Evolutionary conservation across 2,797 vertebrate species (phyloP).

Genomic region (Lepus oiostolus): DNA sequence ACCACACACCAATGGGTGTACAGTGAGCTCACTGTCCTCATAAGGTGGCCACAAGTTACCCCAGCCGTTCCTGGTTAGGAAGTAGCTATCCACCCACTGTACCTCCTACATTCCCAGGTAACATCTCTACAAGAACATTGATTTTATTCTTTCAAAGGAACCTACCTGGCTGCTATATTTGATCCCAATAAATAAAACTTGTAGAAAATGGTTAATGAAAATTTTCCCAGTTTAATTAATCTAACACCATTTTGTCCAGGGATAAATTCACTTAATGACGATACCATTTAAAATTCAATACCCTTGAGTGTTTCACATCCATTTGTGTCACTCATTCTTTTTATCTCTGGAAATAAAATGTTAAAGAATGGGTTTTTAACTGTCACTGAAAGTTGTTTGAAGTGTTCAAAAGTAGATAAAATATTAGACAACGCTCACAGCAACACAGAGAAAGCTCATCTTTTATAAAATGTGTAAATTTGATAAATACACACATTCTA

Average conservation of each 20-base stretch:
- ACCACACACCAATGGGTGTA: not conserved
- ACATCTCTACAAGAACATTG: not conserved
- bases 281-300: constrained; percentile 7
- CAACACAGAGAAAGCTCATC: not conserved
- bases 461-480: constrained; percentile 52
- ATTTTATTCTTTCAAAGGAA: not conserved
- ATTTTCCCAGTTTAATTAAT: constrained; percentile 39
- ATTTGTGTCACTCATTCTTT: not conserved
- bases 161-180: constrained; percentile 23
- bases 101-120: not conserved
- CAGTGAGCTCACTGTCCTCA: not conserved
- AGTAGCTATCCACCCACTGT: not conserved
- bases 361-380: not conserved
- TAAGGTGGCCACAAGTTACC: too few relatives aligned
- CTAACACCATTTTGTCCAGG: constrained; percentile 6
- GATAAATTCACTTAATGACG: constrained; percentile 27
- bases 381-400: constrained; percentile 33
- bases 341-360: constrained; percentile 40
- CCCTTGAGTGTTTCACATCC: not conserved
- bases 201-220: not conserved
- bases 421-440: not conserved
- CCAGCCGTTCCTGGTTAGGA: not conserved
- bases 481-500: not conserved
- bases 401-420: constrained; percentile 52
- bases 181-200: constrained; percentile 14